Evolutionary conservation across 2,888 invertebrate genomes (phyloP).

Genomic region (Esperia sulphurella): DNA sequence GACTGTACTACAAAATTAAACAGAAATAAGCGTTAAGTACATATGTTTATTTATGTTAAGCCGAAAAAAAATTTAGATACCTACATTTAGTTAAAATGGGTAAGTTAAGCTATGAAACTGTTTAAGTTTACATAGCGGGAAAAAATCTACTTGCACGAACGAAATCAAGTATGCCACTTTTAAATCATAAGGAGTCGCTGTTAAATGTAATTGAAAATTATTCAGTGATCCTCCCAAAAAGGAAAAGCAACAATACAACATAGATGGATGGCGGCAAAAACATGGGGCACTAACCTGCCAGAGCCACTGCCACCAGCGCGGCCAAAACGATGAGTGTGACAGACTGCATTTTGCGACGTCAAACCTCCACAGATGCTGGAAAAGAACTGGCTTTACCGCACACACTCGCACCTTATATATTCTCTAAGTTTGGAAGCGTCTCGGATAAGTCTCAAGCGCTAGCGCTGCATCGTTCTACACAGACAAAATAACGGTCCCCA

Average conservation of each 20-base stretch:
- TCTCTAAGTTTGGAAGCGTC: slow-evolving; percentile 35
- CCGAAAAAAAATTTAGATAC: no score
- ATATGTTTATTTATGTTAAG: no score
- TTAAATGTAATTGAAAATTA: slow-evolving; percentile 38
- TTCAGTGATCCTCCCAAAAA: slow-evolving; percentile 31
- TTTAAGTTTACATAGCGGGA: no score
- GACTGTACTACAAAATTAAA: no score
- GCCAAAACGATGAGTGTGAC: slow-evolving; percentile 53
- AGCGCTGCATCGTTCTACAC: slow-evolving; percentile 37
- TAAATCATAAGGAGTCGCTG: not conserved
- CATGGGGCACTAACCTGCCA: slow-evolving; percentile 73
- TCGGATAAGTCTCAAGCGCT: slow-evolving; percentile 38
- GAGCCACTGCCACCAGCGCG: slow-evolving; percentile 54
- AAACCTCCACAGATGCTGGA: slow-evolving; percentile 36
- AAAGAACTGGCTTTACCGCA: slow-evolving; percentile 54
- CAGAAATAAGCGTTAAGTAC: no score
- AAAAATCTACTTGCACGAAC: no score
- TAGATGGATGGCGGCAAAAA: slow-evolving; percentile 47
- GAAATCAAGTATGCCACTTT: no score
- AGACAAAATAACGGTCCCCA: slow-evolving; percentile 52
- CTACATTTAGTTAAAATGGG: no score
- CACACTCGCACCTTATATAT: slow-evolving; percentile 53
- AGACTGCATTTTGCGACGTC: slow-evolving; percentile 55
- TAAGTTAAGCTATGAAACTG: no score
- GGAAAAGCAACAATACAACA: slow-evolving; percentile 29